Evolutionary conservation across 2,888 invertebrate genomes (phyloP), one percentile per base, ranked within the genome.

Genomic region (Ypsolopha scabrella): DNA sequence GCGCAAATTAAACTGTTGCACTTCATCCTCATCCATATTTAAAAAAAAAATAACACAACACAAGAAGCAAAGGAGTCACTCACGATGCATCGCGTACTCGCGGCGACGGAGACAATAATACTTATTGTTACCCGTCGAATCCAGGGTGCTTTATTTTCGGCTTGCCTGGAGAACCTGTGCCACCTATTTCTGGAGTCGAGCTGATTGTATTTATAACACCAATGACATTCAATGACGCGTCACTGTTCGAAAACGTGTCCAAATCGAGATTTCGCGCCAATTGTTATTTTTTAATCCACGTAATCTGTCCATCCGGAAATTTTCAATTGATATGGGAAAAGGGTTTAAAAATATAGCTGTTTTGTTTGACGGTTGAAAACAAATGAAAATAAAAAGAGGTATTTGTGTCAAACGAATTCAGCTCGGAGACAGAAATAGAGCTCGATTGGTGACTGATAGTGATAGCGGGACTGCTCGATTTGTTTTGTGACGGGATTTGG

Each of bases 1-100:
- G 75, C 94, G 90, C 68, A 94, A 88, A 76, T 94, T 94, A 81
- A 94, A 94, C 77, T 94, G 94, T 79, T 93, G 92, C 64, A 89
- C 80, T 60, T 89, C 88, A 70, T 90, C 90, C 71, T 89, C 89
- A 73, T 83, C 87, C 86, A 87, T 88, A 65, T 63, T 70, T 57
- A 68, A 63, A 64, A 63, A 59, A 63, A 62, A 64, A 62, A 63
- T 61, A 64, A 63, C 41, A 49, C 24, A 24, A 24, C 24, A 24
- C 24, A 41, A 34, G 8, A 49, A 49, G 41, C 41, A 41, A 41
- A 49, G 49, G 1, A 48, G 14, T 14, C 38, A 48, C 38, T 24
- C 48, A 48, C 48, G 48, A 14, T 24, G 59, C 58, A 36, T 50
- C 48, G 64, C 62, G 72, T 68, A 60, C 64, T 65, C 71, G 66